Conservation (phyloP, 2,113 vertebrate species). For the Sakesphorus luctuosus region DNA sequence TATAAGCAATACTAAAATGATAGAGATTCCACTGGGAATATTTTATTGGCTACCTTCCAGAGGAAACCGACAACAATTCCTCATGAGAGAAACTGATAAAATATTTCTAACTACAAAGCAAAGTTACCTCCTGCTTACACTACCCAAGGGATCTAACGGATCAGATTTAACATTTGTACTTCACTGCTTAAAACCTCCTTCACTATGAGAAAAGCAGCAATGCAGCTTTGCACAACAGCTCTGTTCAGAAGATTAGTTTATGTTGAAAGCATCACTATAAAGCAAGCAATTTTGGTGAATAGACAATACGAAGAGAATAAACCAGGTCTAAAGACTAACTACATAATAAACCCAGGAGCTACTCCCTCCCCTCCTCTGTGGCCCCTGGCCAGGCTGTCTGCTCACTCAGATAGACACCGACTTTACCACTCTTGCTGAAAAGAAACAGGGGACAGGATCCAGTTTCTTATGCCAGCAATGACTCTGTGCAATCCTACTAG, state of each 20-base stretch:
- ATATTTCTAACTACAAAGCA: neutral
- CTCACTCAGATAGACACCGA: neutral
- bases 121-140: neutral
- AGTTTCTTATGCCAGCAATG: neutral
- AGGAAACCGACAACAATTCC: neutral
- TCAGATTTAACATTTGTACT: neutral
- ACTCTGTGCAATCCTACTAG: neutral
- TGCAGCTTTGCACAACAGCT: neutral
- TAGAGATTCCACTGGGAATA: neutral
- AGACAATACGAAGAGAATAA: neutral
- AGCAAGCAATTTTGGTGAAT: neutral
- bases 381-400: neutral
- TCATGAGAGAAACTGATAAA: neutral
- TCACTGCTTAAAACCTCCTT: neutral
- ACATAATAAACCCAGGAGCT: neutral
- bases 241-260: neutral
- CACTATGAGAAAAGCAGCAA: neutral
- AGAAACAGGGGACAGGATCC: neutral
- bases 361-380: fast-evolving
- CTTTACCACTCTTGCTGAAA: neutral
- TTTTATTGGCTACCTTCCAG: neutral
- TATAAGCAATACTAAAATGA: neutral
- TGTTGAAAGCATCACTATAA: neutral
- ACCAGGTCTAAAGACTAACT: neutral
- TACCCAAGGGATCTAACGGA: neutral